Evolutionary conservation across 2,113 vertebrate species (phyloP).

Genomic region (Dicentrarchus labrax): DNA sequence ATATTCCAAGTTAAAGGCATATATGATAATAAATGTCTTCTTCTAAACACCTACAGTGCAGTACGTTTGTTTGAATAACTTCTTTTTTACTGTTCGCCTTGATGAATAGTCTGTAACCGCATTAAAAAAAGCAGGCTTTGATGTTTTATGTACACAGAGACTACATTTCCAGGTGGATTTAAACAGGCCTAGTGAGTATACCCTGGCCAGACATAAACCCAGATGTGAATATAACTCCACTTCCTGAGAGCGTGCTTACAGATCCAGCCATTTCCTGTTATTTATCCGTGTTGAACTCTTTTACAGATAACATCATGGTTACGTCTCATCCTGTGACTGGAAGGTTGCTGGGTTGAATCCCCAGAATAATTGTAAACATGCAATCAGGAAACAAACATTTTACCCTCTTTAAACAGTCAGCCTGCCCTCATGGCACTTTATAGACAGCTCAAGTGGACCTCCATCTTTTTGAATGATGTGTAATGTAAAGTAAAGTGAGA

Average conservation of each 20-base stretch:
- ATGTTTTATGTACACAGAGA: conserved; percentile 18
- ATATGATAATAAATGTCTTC: conserved; percentile 47
- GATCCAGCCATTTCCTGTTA: conserved; percentile 63
- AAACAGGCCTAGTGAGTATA: background rate
- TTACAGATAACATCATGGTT: background rate
- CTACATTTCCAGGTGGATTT: background rate
- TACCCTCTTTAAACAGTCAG: background rate
- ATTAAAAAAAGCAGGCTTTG: conserved; percentile 2
- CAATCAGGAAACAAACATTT: background rate
- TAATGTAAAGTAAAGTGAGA: background rate
- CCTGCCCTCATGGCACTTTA: background rate
- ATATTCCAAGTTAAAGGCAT: conserved; percentile 57
- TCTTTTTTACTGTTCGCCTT: conserved; percentile 7
- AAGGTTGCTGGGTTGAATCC: background rate
- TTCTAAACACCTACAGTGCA: conserved; percentile 23
- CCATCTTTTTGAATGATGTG: background rate
- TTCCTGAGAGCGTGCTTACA: conserved; percentile 46
- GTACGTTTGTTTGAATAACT: conserved; percentile 7
- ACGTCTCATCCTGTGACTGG: background rate
- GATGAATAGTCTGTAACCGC: background rate
- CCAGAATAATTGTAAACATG: background rate
- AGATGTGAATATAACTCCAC: conserved; percentile 47
- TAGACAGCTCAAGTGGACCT: background rate
- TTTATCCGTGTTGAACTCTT: conserved; percentile 18
- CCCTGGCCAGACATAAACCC: background rate